Base-by-base conservation (phyloP, 2,888 invertebrate species). In the Thereva nobilitata region DNA sequence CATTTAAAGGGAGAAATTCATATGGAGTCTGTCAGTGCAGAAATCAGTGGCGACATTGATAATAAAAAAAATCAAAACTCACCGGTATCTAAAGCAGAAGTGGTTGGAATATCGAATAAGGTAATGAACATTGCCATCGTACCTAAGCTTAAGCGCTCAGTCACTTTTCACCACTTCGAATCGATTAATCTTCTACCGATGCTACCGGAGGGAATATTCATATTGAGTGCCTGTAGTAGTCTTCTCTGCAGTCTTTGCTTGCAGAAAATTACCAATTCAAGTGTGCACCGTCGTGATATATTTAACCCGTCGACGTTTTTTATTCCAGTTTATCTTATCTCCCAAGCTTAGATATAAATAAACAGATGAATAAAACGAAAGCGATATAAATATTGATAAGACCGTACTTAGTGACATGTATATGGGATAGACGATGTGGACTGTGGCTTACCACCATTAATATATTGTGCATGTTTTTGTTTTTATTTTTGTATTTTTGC, bases 1-100 rank as follows among this genome's bases (percentile, higher is more conserved):
- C 68, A 61, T 64, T 63, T 66, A 54, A 68, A 68, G 63, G 66
- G 66, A 66, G 68, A 68, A 63, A 66, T 64, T 66, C 52, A 68
- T 42, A 47, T 55, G 45, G 65, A 68, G 53, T 64, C 63, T 56
- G 57, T 68, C 56, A 56, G 34, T 41, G 50, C 66, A 45, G 54
- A 54, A 54, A 64, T 42, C 54, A 40, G 12, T 4, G 49, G 41
- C 44, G 49, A 42, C 40, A 8, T 42, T 8, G 40, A 6, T 23
- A 9, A 47, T 56, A 64, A 54, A 45, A 56, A 66, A 44, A 55
- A 63, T 38, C 63, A 61, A 59, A 59, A 54, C 41, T 44, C 59
- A 65, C 40, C 65, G 50, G 65, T 45, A 54, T 45, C 59, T 10
- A 49, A 47, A 56, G 49, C 56, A n/a, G 50, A 57, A 42, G 41